phyloP scores from a whole-genome alignment of 2,797 vertebrate species.

The Geotrypetes seraphini region DNA sequence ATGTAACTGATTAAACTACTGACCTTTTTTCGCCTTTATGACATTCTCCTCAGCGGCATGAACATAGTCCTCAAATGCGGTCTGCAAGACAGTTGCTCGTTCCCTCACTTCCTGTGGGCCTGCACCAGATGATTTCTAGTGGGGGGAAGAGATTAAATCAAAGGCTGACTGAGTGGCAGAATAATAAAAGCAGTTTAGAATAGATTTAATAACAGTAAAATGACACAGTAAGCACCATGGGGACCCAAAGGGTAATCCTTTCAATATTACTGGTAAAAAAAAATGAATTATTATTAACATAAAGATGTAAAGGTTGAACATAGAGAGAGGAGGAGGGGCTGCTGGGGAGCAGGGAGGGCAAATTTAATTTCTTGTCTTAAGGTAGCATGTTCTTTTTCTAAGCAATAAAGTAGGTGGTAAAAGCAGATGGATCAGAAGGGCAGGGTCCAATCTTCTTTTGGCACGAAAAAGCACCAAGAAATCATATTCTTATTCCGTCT shows the following conservation, averaged over 20 bases:
- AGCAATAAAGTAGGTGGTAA: no score
- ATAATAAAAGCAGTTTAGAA: slow-evolving; percentile 98
- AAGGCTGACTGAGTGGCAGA: slow-evolving; percentile 32
- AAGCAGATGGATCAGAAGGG: no score
- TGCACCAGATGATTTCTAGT: slow-evolving; percentile 46
- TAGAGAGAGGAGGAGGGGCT: slow-evolving; percentile 15
- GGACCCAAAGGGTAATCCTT: slow-evolving; percentile 93
- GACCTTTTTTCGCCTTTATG: slow-evolving; percentile 79
- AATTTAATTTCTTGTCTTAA: slow-evolving; percentile 36
- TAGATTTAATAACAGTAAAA: slow-evolving; percentile 99
- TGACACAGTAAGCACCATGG: slow-evolving; percentile 89
- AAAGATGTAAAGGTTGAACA: slow-evolving; percentile 56
- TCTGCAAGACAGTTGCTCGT: slow-evolving; percentile 81
- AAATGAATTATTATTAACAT: slow-evolving; percentile 61
- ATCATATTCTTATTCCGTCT: no score
- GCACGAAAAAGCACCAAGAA: no score
- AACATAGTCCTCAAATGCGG: slow-evolving; percentile 75
- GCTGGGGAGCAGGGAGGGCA: slow-evolving; percentile 24
- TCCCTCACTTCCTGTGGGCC: slow-evolving; percentile 69
- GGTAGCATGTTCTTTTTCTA: no score
- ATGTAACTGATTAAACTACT: no score
- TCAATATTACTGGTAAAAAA: slow-evolving; percentile 95
- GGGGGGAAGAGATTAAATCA: slow-evolving; percentile 51
- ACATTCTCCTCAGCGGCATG: slow-evolving; percentile 51
- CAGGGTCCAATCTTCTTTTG: no score